phyloP scores from a whole-genome alignment of 2,113 vertebrate genomes.

The Peromyscus polionotus region DNA sequence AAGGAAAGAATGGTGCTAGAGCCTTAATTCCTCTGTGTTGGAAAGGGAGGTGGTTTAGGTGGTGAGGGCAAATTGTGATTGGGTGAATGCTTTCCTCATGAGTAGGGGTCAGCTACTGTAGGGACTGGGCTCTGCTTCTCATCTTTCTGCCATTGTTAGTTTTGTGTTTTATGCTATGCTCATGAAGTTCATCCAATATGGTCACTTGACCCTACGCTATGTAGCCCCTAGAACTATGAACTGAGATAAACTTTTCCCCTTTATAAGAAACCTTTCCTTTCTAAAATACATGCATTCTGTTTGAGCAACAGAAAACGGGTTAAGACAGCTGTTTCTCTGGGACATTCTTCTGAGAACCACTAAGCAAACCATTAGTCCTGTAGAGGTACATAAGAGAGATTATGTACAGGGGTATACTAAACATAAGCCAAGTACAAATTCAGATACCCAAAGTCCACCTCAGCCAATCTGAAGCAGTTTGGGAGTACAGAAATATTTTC shows the following conservation, averaged over 20 bases:
- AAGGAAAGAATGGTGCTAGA: neutral
- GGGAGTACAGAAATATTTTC: neutral
- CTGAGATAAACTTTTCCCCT: neutral
- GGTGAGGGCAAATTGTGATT: neutral
- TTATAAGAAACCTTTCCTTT: neutral
- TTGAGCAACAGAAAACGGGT: neutral
- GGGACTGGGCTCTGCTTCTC: neutral
- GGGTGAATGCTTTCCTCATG: neutral
- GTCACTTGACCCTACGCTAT: neutral
- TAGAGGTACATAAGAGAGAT: neutral
- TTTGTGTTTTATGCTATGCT: neutral
- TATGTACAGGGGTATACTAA: neutral
- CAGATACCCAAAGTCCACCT: neutral
- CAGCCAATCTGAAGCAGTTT: neutral
- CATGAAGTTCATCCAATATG: neutral
- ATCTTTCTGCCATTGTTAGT: too few species aligned
- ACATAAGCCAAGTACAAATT: neutral
- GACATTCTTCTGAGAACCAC: neutral
- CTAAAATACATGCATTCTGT: neutral
- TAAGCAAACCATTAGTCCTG: neutral
- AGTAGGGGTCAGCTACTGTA: too few species aligned
- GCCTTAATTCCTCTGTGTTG: neutral
- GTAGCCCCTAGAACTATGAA: neutral
- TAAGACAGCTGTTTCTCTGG: neutral
- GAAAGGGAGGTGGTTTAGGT: neutral